Base-by-base conservation (phyloP, 2,888 invertebrate genomes). In the Apamea monoglypha region DNA sequence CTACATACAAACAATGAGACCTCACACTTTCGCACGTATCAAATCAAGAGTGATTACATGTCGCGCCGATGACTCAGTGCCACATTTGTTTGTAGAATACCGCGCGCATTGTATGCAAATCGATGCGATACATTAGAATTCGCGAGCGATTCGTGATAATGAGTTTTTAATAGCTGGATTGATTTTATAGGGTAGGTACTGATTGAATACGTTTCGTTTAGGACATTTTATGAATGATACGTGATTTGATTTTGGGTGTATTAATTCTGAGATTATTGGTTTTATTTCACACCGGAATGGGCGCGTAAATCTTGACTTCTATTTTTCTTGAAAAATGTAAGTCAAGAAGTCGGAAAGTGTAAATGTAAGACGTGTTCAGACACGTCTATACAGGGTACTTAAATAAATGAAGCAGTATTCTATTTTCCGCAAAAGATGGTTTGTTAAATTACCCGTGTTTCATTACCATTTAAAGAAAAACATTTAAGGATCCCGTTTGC, bases 51-150 rank as follows among this genome's bases (percentile, higher is more conserved):
- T 81, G 75, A 89, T 83, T 82, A 88, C 86, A 85, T 74, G 89
- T 83, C 82, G 25, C 69, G 64, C 25, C 70, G 61, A 85, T 93
- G 92, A 94, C 84, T 92, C 92, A 92, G 70, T 81, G 86, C 80
- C 82, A 83, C 91, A 91, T 91, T 87, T 91, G 92, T 92, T 90
- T 90, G 88, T 87, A 80, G 80, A 88, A 88, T 89, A 76, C 89
- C 89, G 89, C 88, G 81, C 78, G 91, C 91, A 95, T 95, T 95
- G 95, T 95, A 95, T 95, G 95, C 92, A 91, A 95, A 95, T 95
- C 85, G 80, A 80, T 72, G 87, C 87, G 86, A 92, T 83, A 74
- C 80, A 82, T 92, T 91, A 90, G 90, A 88, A 92, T 93, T 92
- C 91, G 88, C 90, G 83, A 89, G 89, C 88, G 85, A 89, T 88